Evolutionary conservation across 2,797 vertebrate genomes (phyloP), one percentile per base, ranked within the genome.

Genomic region (Coregonus suidteri): DNA sequence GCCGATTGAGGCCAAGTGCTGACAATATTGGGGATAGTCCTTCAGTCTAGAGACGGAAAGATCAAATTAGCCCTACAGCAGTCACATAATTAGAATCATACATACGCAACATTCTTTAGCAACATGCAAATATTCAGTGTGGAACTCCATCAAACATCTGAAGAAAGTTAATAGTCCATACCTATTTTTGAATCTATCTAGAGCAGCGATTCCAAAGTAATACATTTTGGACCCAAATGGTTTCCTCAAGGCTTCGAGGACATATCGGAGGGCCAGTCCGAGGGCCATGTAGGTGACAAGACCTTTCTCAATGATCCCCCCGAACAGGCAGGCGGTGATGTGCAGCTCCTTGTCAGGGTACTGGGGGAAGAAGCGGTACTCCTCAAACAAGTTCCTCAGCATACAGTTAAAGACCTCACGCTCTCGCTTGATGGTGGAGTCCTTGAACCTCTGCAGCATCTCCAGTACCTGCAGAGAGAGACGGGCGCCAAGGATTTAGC

Each of bases 121-220:
- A 53, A 25, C 53, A 18, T 54, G 1, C 53, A 59, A 54, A 54
- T 18, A 54, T n/a, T 71, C n/a, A 75, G 1, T 75, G 3, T 75
- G 5, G n/a, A 25, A 64, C 30, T 30, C 20, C n/a, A 59, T 59
- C 0, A 69, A 6, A 18, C 41, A 47, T 13, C 2, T 13, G 41
- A 47, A 47, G 41, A 47, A 2, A 3, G 41, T 11, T 47, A 47
- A 47, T 13, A 78, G 70, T 77, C 84, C 91, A 83, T 91, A 99
- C 98, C 98, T 98, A 94, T 99, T 99, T 95, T 99, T 99, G 94
- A 99, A 99, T 84, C 98, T 95, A 95, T 99, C 98, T 93, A 99
- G 94, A 90, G 98, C 98, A 90, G 98, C 98, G 73, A 99, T 99
- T 79, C 98, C 98, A 93, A 99, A 99, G 93, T 97, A 99, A 95